Conservation (phyloP, 2,797 vertebrate genomes). For the Sebastes cheni region DNA sequence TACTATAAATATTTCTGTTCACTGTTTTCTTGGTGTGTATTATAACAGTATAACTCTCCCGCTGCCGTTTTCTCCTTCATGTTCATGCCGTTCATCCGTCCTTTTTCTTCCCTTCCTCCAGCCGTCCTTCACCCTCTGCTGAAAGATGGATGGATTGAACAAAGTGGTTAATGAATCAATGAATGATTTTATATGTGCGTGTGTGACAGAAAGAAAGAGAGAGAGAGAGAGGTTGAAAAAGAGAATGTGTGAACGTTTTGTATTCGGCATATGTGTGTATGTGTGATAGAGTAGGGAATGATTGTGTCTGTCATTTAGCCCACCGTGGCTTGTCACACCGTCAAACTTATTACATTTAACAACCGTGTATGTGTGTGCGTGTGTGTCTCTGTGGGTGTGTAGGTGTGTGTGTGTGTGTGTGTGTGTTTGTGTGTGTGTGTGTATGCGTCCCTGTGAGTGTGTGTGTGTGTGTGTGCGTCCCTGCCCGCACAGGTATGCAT, state of each 20-base stretch:
- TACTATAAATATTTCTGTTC: conserved; percentile 24
- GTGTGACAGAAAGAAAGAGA: background rate
- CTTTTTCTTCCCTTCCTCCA: conserved; percentile 6
- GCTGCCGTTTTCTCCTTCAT: conserved; percentile 15
- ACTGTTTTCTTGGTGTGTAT: conserved; percentile 28
- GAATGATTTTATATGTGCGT: conserved; percentile 42
- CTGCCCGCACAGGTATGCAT: conserved; percentile 1
- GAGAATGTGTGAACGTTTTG: background rate
- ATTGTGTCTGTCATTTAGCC: conserved; percentile 64
- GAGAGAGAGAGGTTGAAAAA: background rate
- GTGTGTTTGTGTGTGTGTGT: background rate
- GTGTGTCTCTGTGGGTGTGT: background rate
- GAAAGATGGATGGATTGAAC: conserved; percentile 65
- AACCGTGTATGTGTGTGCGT: background rate
- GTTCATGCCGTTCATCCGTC: conserved; percentile 14
- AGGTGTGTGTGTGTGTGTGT: background rate
- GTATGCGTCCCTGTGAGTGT: background rate
- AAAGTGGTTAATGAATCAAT: conserved; percentile 72
- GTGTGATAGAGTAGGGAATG: conserved; percentile 38
- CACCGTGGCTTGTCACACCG: conserved; percentile 32
- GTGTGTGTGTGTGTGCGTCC: too few species aligned
- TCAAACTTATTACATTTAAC: conserved; percentile 51
- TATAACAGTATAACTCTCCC: background rate
- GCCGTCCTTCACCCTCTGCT: conserved; percentile 57
- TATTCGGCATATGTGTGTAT: background rate